Conservation (phyloP, 1,140 invertebrate genomes). For the Ctenoplectra terminalis region DNA sequence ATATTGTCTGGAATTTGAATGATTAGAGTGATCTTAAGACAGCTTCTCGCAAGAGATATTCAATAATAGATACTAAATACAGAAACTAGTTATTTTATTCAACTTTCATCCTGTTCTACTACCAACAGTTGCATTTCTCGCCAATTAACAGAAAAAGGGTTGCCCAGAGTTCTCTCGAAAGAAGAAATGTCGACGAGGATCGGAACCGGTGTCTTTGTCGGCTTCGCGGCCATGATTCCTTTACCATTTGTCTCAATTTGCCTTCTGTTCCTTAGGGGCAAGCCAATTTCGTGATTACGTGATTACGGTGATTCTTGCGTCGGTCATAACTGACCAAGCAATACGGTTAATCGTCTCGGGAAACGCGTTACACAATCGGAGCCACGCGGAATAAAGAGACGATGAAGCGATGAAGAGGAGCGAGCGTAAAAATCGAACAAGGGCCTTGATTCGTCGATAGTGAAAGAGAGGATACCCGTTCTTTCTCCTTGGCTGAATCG, state of each 20-base stretch:
- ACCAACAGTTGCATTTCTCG: neutral
- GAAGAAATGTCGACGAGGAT: neutral
- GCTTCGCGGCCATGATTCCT: slow-evolving; percentile 14
- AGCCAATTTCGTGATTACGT: slow-evolving; percentile 27
- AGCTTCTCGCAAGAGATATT: too few species aligned
- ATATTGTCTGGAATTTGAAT: too few species aligned
- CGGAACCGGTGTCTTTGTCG: neutral
- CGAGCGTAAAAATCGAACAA: neutral
- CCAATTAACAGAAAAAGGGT: neutral
- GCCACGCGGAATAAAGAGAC: neutral
- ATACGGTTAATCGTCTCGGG: slow-evolving; percentile 11
- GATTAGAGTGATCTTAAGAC: too few species aligned
- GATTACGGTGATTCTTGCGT: slow-evolving; percentile 22
- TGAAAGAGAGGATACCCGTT: neutral
- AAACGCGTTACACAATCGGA: neutral
- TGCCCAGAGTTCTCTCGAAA: neutral
- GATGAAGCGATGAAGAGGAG: neutral
- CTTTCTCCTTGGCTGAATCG: slow-evolving; percentile 6
- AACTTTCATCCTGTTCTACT: neutral
- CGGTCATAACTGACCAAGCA: slow-evolving; percentile 7
- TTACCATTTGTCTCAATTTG: slow-evolving; percentile 36
- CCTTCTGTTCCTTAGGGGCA: slow-evolving; percentile 11
- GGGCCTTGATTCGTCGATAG: slow-evolving; percentile 4
- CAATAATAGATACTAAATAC: too few species aligned
- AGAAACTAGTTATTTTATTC: neutral